Evolutionary conservation across 2,113 vertebrate genomes (phyloP), one percentile per base, ranked within the genome.

Genomic region (Ciconia stormi): DNA sequence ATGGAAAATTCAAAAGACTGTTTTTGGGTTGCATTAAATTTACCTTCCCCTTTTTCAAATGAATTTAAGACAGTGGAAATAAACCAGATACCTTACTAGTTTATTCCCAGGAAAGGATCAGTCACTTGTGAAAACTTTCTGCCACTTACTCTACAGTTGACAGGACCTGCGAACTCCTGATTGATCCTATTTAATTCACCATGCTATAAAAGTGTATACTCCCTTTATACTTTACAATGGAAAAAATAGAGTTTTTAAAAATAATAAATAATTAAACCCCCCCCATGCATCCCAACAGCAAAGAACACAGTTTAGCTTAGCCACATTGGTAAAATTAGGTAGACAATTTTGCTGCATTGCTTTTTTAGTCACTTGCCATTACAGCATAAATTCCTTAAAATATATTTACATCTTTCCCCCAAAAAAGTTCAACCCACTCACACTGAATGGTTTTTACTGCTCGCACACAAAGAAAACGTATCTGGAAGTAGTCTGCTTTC

Each of bases 341-440:
- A 74, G 46, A 58, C 21, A 46, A 38, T 42, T 78, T 58, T 49
- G 32, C 26, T 76, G 32, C 7, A 22, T 16, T 80, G 26, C 5
- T 66, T 88, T 96, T 63, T 82, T 26, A 65, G 27, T 59, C 76
- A 61, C 13, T 77, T 80, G 25, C 12, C 58, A 20, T 47, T 15
- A 86, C 7, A 90, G 6, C 13, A n/a, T 10, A 77, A 40, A 22
- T 65, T 86, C 52, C 34, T 80, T 65, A 69, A 88, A 90, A 77
- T 14, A 65, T 6, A 74, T 62, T 62, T 66, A 77, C 14, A 25
- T 55, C 59, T 3, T 2, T 1, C 15, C 11, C 36, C 7, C 0
- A 0, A 5, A 46, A 29, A 53, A 23, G 32, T 67, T 91, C 61
- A 79, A 12, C 52, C 10, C 21, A 30, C 44, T 63, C 49, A 76